phyloP scores from a whole-genome alignment of 2,888 invertebrate species.

The Apantesis nais region DNA sequence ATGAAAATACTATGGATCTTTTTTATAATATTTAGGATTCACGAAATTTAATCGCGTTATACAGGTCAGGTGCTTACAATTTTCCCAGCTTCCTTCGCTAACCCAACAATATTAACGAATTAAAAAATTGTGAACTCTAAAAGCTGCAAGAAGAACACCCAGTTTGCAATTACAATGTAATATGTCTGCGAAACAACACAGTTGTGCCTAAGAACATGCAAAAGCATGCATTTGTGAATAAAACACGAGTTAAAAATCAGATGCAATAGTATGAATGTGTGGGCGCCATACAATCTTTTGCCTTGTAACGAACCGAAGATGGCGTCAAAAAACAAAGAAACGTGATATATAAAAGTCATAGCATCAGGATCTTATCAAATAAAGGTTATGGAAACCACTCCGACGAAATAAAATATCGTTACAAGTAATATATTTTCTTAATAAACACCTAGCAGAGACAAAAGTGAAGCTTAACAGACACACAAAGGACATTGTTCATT shows the following conservation, averaged over 20 bases:
- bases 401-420: conserved; percentile 32
- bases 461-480: conserved; percentile 61
- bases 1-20: background rate
- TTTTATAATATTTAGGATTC: background rate
- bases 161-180: conserved; percentile 42
- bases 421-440: conserved; percentile 47
- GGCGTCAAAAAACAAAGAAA: conserved; percentile 56
- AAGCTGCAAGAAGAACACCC: conserved; percentile 30
- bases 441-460: conserved; percentile 45
- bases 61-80: background rate
- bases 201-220: conserved; percentile 54
- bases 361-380: conserved; percentile 59
- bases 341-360: conserved; percentile 56
- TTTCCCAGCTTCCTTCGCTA: background rate
- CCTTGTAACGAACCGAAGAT: conserved; percentile 54
- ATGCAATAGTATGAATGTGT: conserved; percentile 60
- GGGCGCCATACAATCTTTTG: conserved; percentile 64
- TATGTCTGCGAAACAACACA: conserved; percentile 44
- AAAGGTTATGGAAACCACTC: conserved; percentile 59
- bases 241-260: conserved; percentile 55
- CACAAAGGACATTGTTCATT: conserved; percentile 78
- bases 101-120: background rate
- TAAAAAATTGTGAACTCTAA: background rate
- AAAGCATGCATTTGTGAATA: conserved; percentile 55
- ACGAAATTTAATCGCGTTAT: background rate